These are phyloP conservation scores for Zingel zingel DNA, from an alignment of 2,113 vertebrate genomes.

Conservation along the genomic window DNA sequence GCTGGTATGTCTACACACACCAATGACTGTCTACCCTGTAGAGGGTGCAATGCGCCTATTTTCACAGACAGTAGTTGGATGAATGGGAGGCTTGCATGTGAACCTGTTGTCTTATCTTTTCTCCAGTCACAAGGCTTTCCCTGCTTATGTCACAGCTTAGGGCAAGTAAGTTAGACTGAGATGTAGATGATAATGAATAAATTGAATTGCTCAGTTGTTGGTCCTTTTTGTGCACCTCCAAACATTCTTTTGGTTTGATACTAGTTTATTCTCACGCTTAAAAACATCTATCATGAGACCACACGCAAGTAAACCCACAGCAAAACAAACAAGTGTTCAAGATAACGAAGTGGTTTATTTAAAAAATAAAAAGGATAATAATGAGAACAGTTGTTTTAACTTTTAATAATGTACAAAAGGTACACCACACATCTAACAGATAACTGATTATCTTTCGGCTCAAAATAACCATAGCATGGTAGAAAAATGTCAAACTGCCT, in stretches of 20 bases:
- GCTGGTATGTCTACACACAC: too few relatives aligned
- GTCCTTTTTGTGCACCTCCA: conserved; percentile 32
- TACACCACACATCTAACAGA: conserved; percentile 24
- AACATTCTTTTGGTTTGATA: conserved; percentile 43
- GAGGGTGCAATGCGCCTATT: conserved; percentile 41
- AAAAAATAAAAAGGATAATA: conserved; percentile 43
- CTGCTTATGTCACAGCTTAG: conserved; percentile 51
- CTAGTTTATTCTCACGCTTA: conserved; percentile 63
- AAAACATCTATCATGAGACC: conserved; percentile 53
- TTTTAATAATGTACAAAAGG: conserved; percentile 47
- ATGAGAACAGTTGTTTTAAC: not conserved
- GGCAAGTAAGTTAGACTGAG: conserved; percentile 51
- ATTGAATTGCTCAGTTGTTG: conserved; percentile 70
- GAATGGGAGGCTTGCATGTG: conserved; percentile 24
- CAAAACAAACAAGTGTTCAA: conserved; percentile 42
- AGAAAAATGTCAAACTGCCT: conserved; percentile 2
- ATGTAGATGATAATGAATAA: conserved; percentile 65
- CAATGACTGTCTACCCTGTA: conserved; percentile 8
- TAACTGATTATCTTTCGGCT: not conserved
- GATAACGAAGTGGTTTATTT: conserved; percentile 66
- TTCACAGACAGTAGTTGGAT: not conserved
- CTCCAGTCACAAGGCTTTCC: conserved; percentile 77
- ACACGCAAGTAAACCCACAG: conserved; percentile 41
- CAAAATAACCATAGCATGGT: not conserved
- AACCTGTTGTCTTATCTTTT: conserved; percentile 64